Evolutionary conservation across 2,888 invertebrate species (phyloP), one percentile per base, ranked within the genome.

Genomic region (Nomada ferruginata): DNA sequence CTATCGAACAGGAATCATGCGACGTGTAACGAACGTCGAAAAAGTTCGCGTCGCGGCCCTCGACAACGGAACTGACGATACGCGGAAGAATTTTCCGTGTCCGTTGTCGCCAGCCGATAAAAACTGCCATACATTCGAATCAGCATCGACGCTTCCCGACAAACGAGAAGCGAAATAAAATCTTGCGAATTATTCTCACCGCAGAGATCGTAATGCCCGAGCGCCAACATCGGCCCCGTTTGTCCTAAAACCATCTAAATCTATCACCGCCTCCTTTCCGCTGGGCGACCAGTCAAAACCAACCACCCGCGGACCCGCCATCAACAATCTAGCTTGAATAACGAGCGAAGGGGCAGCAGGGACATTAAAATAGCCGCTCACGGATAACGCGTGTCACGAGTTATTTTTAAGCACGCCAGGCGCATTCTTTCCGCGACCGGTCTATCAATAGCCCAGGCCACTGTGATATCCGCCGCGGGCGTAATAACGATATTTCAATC

Each of bases 1-100:
- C 74, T 82, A 78, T 83, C 77, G 20, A 57, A 50, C 36, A 55
- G 23, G 61, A 75, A 82, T 79, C 79, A 74, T 57, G 60, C 68
- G 68, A 53, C 81, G 73, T 71, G 50, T 26, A 55, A 59, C 61
- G 52, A 64, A 55, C 63, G 44, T 59, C 59, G 79, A 63, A 53
- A 79, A 78, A 79, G 52, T 36, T 20, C 75, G 11, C 20, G 60
- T 52, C 52, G 18, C 50, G n/a, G 36, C 26, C 26, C 36, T 11
- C 42, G 47, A 20, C 42, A 29, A 57, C n/a, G 26, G 50, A 29
- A 18, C 70, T 18, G 18, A 29, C 10, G 13, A 26, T n/a, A 42
- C 13, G 36, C n/a, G 23, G 18, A 29, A 18, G 65, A 65, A 72
- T 9, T 11, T 64, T 64, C 10, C 7, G 36, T 5, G 1, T 7